Percentiles rank a stretch among this genome's conserved stretches.
These are phyloP conservation scores for Ochropacha duplaris DNA, from an alignment of 2,888 invertebrate species.

Conservation along the genomic window DNA sequence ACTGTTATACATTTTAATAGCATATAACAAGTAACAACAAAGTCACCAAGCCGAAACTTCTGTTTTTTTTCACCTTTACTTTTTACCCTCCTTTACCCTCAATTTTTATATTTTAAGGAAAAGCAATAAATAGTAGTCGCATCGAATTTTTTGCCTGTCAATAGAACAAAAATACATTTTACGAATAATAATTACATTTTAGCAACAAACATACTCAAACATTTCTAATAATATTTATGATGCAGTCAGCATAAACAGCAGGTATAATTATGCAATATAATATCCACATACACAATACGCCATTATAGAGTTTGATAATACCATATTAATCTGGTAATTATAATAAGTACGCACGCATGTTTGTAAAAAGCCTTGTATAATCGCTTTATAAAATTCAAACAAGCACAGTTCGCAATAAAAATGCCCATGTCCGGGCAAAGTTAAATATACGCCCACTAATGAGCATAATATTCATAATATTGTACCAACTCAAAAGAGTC, in stretches of 20 bases:
- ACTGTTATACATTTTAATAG: not conserved
- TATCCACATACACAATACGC: no score
- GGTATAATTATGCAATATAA: no score
- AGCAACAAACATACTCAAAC: no score
- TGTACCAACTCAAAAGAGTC: slow-evolving; percentile 68
- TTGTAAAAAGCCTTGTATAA: slow-evolving; percentile 4
- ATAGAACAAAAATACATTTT: not conserved
- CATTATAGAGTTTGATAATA: not conserved
- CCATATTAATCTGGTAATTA: not conserved
- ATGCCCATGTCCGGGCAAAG: slow-evolving; percentile 18
- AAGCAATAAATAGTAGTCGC: not conserved
- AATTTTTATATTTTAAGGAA: no score
- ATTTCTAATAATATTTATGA: no score
- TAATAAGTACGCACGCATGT: not conserved
- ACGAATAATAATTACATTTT: not conserved
- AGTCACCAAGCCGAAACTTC: no score
- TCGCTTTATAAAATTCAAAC: slow-evolving; percentile 10
- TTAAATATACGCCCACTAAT: slow-evolving; percentile 72
- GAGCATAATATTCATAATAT: slow-evolving; percentile 79
- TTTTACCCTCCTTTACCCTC: no score
- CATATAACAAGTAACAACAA: no score
- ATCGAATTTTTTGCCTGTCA: not conserved
- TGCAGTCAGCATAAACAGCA: no score
- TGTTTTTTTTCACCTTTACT: no score
- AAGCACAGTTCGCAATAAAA: slow-evolving; percentile 22